phyloP scores from a whole-genome alignment of 2,888 invertebrate genomes.

The Hydrotaea cyrtoneurina region DNA sequence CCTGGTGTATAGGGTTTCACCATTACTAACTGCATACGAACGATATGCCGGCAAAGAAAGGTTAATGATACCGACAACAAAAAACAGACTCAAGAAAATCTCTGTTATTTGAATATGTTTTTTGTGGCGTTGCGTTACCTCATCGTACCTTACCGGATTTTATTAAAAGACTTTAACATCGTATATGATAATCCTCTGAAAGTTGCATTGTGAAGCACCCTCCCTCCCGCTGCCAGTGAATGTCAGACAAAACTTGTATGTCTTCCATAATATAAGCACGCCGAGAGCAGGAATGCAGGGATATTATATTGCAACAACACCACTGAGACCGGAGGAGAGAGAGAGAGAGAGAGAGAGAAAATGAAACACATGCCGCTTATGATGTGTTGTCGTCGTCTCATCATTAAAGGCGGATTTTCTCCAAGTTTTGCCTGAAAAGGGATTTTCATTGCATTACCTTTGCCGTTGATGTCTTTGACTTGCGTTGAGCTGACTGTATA shows the following conservation, averaged over 20 bases:
- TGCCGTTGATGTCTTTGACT: neutral
- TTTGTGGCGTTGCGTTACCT: neutral
- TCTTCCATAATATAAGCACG: constrained; percentile 20
- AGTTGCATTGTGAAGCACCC: constrained; percentile 12
- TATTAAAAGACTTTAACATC: neutral
- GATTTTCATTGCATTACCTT: constrained; percentile 11
- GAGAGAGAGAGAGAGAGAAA: neutral
- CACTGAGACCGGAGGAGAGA: too few relatives aligned
- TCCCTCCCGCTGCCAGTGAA: neutral
- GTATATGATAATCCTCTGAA: neutral
- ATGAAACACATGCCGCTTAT: constrained; percentile 24
- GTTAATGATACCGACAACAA: constrained; percentile 17
- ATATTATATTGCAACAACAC: constrained; percentile 1
- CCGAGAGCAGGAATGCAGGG: too few relatives aligned
- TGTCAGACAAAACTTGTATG: constrained; percentile 12
- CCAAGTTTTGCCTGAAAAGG: constrained; percentile 8
- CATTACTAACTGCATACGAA: neutral
- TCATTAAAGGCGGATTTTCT: constrained; percentile 59
- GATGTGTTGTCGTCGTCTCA: constrained; percentile 39
- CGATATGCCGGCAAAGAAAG: neutral
- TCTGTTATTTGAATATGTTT: constrained; percentile 12
- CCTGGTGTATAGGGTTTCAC: neutral
- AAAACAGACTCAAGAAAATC: neutral
- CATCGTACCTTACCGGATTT: too few relatives aligned
- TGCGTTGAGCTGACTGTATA: neutral